Evolutionary conservation across 1,140 invertebrate species (phyloP), one percentile per base, ranked within the genome.

Genomic region (Tetramorium parvispinum): DNA sequence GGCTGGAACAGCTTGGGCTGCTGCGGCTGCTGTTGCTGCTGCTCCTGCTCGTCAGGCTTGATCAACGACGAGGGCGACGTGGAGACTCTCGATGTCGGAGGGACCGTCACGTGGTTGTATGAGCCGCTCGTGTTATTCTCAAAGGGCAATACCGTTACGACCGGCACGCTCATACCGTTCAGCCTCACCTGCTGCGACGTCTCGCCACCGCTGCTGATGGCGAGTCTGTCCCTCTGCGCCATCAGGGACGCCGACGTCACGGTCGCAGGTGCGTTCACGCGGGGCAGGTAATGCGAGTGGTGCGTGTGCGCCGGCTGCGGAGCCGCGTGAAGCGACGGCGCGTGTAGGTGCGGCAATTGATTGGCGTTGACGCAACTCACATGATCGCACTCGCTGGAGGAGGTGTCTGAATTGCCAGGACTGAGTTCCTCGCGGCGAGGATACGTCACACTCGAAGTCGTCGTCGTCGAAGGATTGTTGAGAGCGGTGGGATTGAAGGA

Each of bases 1-100:
- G 97, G 97, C 91, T 97, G 96, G 89, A 97, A 97, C 18, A 97
- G 92, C 92, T 97, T 97, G 0, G 96, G 96, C 87, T 96, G 95
- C 6, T 46, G 40, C 65, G 10, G 11, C n/a, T 68, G 65, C 11
- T 46, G 65, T 2, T 65, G 16, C 0, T 65, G 7, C 32, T 24
- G 65, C 40, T 68, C 6, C 32, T 66, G 37, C 32, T 32, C 32
- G 16, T 66, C 65, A 27, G 40, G 21, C 21, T 49, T 46, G 40
- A 16, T 68, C 40, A 49, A 8, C 8, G 53, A 43, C 10, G 32
- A 27, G 37, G 37, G 21, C 6, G 65, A 49, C 6, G 21, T 27
- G 11, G 65, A 49, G 1, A 46, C 24, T 5, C 40, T 21, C 13
- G 88, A 51, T 7, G 76, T 16, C 18, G 76, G 49, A 16, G 65